Base-by-base conservation (phyloP, 2,113 vertebrate species). In the Semnornis frantzii region DNA sequence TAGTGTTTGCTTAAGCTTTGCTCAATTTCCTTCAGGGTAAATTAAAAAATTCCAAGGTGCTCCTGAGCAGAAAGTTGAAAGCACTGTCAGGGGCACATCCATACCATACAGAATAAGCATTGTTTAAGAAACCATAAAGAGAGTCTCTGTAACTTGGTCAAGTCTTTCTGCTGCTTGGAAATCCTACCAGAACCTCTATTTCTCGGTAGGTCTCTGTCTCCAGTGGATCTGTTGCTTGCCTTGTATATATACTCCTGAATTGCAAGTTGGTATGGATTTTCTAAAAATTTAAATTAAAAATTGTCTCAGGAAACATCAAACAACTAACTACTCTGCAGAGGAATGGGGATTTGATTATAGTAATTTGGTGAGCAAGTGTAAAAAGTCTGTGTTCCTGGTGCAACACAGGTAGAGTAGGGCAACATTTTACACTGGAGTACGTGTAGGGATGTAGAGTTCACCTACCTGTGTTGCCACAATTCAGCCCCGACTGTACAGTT, bases 11-110 rank as follows among this genome's bases (percentile, higher is more conserved):
- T 55, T 52, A 60, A 81, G 85, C 44, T 82, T 60, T 90, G 52
- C 44, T 88, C 68, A 9, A 0, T 92, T 92, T 90, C 39, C 5
- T 74, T 77, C 48, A 85, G 79, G 76, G 50, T 92, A 94, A 94
- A 92, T 81, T 90, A 2, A 59, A 63, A 90, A 77, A 92, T 89
- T 84, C 28, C 37, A 79, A 55, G 46, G 10, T 80, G 21, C 28
- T 95, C 70, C 78, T 79, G 63, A 96, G 85, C 64, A 74, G 57
- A 92, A 94, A 93, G 89, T 95, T 82, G 75, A 87, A 92, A 81
- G 46, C 44, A 33, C 18, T 44, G 33, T 52, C 34, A 66, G 80
- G 42, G 63, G 19, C 81, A 75, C 0, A 14, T 72, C 34, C n/a
- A 9, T 59, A 39, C 25, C 9, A 28, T 72, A 71, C 15, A 55